Conservation (phyloP, 2,113 vertebrate genomes). For the Engraulis encrasicolus region DNA sequence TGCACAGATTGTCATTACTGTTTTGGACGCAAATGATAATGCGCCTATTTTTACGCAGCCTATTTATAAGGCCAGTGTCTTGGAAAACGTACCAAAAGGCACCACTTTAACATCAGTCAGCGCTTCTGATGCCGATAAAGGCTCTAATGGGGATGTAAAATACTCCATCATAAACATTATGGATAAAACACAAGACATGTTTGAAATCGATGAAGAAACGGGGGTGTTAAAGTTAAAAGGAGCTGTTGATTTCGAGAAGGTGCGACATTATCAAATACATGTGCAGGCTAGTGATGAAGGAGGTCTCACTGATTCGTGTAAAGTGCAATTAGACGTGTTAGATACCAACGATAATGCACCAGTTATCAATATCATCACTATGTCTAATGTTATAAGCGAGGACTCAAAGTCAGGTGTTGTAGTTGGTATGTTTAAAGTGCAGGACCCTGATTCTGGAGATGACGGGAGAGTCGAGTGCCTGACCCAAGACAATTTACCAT, state of each 20-base stretch:
- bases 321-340: constrained; percentile 61
- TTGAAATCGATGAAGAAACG: constrained; percentile 56
- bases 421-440: constrained; percentile 44
- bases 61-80: constrained; percentile 61
- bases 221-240: constrained; percentile 62
- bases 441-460: constrained; percentile 43
- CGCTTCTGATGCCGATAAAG: constrained; percentile 70
- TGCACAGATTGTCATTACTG: constrained; percentile 55
- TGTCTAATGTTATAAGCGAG: constrained; percentile 48
- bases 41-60: constrained; percentile 78
- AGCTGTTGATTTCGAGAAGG: constrained; percentile 68
- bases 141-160: constrained; percentile 53
- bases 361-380: constrained; percentile 55
- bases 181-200: constrained; percentile 39
- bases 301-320: constrained; percentile 45
- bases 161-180: constrained; percentile 68
- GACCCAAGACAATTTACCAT: constrained; percentile 27
- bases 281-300: constrained; percentile 69
- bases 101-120: constrained; percentile 60
- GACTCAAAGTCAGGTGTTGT: constrained; percentile 34
- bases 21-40: constrained; percentile 80
- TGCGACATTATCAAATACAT: constrained; percentile 51
- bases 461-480: constrained; percentile 37
- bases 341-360: constrained; percentile 70
- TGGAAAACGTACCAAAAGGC: constrained; percentile 61